Evolutionary conservation across 2,888 invertebrate species (phyloP), one percentile per base, ranked within the genome.

Genomic region (Ophion ventricosus): DNA sequence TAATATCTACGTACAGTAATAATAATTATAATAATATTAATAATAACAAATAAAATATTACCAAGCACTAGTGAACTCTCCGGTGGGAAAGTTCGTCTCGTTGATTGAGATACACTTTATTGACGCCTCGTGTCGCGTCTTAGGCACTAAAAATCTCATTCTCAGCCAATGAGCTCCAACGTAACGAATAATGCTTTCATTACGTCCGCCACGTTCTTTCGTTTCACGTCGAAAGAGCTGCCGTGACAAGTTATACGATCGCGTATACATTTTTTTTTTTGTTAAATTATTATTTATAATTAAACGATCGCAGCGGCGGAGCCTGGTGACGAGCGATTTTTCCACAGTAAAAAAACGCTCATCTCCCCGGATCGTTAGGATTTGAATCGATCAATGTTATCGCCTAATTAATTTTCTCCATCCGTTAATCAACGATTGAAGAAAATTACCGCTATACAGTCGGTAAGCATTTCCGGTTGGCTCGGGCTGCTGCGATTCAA

Each of bases 221-320:
- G 61, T 64, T 29, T 43, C 10, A 29, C 61, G 79, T 70, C 80
- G 61, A 82, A 86, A 88, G 89, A 88, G 92, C 92, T 92, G 90
- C 92, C 92, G 90, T 89, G 91, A 92, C 92, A 92, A 92, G 90
- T 91, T 86, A 78, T 73, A 87, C 76, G 77, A 85, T 88, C 75
- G 78, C 59, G 14, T 72, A 40, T 66, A 64, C 77, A 67, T 61
- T 56, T 29, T 73, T 67, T 66, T 76, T 54, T 61, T 43, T 70
- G 40, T 64, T 70, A 54, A 69, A 72, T 67, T 73, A 59, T 72
- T 40, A 73, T 56, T 64, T 26, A 63, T 66, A 77, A 81, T 66
- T 75, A 57, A 66, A 76, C 79, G 87, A 83, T 90, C 90, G 89
- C 89, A 92, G 90, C 90, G 73, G 91, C 92, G 91, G 91, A 92